phyloP scores from a whole-genome alignment of 2,888 invertebrate species.

The Brachyptera risi region DNA sequence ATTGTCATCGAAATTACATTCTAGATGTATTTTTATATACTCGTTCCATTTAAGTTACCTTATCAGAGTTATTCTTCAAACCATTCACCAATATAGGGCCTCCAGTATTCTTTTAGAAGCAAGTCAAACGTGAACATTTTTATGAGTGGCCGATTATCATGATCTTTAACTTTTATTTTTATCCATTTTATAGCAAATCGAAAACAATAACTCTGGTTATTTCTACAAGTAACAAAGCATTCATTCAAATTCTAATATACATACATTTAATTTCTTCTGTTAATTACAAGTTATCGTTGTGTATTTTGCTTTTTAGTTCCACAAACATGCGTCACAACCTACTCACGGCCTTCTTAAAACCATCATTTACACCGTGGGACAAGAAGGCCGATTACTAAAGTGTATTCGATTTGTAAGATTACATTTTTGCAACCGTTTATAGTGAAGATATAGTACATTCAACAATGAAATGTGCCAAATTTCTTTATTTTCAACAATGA shows the following conservation, averaged over 20 bases:
- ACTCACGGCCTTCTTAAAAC: not conserved
- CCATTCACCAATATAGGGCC: not conserved
- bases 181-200: not conserved
- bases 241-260: conserved; percentile 12
- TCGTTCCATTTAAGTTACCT: too few relatives aligned
- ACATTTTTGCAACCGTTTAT: not conserved
- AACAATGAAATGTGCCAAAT: conserved; percentile 4
- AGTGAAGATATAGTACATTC: not conserved
- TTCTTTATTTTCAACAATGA: not conserved
- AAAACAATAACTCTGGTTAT: not conserved
- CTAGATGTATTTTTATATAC: too few relatives aligned
- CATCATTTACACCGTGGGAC: not conserved
- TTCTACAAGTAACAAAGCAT: conserved; percentile 6
- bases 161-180: not conserved
- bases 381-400: not conserved
- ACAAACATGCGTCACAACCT: conserved; percentile 6
- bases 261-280: conserved; percentile 1
- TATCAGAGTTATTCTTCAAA: not conserved
- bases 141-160: too few relatives aligned
- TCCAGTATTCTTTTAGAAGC: not conserved
- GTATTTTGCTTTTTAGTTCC: conserved; percentile 5
- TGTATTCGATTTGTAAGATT: not conserved
- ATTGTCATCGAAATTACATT: too few relatives aligned
- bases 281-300: conserved; percentile 15
- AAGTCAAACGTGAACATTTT: too few relatives aligned